Percentiles rank a stretch among this genome's conserved stretches.
Evolutionary conservation across 2,113 vertebrate species (phyloP).

Genomic region (Salminus brasiliensis): DNA sequence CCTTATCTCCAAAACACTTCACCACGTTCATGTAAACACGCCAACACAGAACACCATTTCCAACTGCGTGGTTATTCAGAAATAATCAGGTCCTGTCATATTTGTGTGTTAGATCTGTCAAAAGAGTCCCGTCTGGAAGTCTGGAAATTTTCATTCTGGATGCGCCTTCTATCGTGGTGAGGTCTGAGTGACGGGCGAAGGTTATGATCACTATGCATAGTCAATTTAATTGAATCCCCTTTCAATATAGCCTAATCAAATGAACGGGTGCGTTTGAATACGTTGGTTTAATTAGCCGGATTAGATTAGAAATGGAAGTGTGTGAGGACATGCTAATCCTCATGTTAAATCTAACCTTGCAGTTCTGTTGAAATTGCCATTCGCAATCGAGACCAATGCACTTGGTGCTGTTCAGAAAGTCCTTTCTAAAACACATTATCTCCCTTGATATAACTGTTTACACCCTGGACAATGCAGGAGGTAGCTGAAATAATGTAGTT

Average conservation of each 20-base stretch:
- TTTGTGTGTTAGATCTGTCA: background rate
- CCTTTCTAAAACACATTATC: background rate
- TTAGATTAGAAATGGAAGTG: conserved; percentile 63
- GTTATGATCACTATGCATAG: conserved; percentile 37
- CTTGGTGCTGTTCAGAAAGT: background rate
- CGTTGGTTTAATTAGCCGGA: conserved; percentile 63
- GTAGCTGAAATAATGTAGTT: background rate
- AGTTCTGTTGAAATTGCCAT: conserved; percentile 57
- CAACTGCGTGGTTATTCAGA: background rate
- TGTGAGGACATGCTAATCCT: conserved; percentile 64
- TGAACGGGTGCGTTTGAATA: conserved; percentile 63
- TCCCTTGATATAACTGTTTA: conserved; percentile 6
- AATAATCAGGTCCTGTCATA: background rate
- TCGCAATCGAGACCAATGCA: conserved; percentile 10
- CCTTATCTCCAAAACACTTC: background rate
- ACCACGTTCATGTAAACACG: background rate
- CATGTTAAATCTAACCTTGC: conserved; percentile 62
- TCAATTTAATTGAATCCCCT: conserved; percentile 71
- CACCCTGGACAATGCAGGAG: conserved; percentile 8
- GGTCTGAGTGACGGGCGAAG: conserved; percentile 8
- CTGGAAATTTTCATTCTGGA: conserved; percentile 1
- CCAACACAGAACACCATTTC: background rate
- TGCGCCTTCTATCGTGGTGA: background rate
- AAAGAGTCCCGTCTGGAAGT: background rate
- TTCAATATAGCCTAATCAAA: conserved; percentile 74